These are phyloP conservation scores for Bombus sylvicola DNA, from an alignment of 1,140 invertebrate genomes.

Conservation along the genomic window DNA sequence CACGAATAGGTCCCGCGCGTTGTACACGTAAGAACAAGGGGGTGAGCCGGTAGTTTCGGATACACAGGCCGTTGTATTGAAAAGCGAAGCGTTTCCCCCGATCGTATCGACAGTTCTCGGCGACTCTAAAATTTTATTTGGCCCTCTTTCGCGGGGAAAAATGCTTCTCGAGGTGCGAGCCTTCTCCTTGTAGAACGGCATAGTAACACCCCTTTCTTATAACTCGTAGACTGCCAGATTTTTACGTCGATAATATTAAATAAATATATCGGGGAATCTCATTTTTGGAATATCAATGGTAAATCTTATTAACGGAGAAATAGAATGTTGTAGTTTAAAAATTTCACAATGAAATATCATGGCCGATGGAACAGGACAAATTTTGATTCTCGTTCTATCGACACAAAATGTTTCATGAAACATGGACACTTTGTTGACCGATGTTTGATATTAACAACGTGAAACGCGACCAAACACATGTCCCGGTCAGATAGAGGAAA, in stretches of 20 bases:
- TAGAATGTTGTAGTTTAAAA: too few relatives aligned
- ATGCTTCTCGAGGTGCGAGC: conserved; percentile 19
- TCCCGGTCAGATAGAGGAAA: background rate
- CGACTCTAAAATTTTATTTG: conserved; percentile 80
- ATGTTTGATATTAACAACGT: conserved; percentile 27
- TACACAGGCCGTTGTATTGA: conserved; percentile 69
- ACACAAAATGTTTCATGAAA: background rate
- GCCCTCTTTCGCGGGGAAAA: conserved; percentile 50
- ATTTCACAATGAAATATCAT: background rate
- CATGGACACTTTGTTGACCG: conserved; percentile 4
- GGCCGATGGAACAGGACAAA: background rate
- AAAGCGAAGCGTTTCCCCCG: conserved; percentile 59
- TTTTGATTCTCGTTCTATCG: background rate
- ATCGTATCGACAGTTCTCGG: conserved; percentile 57
- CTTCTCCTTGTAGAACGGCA: background rate
- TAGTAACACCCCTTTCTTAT: background rate
- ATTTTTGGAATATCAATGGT: background rate
- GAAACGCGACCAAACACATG: conserved; percentile 5
- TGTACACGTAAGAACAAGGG: conserved; percentile 47
- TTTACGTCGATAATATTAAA: background rate
- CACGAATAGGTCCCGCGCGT: conserved; percentile 74
- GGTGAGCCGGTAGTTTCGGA: conserved; percentile 49
- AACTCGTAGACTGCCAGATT: conserved; percentile 13
- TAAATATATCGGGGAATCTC: background rate
- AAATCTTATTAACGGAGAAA: background rate